Conservation (phyloP, 2,113 vertebrate species). For the Quiscalus mexicanus region DNA sequence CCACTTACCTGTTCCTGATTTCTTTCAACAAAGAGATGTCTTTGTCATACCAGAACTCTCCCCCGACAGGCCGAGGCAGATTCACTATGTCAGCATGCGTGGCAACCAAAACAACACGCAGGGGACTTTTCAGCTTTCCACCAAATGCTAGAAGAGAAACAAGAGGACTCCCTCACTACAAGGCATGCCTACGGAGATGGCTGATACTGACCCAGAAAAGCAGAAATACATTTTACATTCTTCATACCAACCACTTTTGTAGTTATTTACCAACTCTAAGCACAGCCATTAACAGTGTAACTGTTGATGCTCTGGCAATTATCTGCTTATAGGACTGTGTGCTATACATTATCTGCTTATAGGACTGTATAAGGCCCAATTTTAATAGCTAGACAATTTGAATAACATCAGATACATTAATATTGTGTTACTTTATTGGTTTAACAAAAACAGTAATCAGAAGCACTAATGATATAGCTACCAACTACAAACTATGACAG, state of each 20-base stretch:
- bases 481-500: background rate
- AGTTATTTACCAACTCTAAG: background rate
- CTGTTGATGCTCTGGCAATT: background rate
- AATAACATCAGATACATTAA: background rate
- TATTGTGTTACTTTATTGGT: background rate
- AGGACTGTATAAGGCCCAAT: background rate
- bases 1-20: constrained; percentile 87
- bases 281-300: background rate
- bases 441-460: background rate
- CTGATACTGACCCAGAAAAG: background rate
- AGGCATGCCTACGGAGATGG: background rate
- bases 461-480: background rate
- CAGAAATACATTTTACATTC: background rate
- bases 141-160: constrained; percentile 81
- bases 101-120: constrained; percentile 88
- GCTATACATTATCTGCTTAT: background rate
- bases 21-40: constrained; percentile 87
- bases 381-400: background rate
- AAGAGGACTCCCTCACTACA: background rate
- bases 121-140: constrained; percentile 88
- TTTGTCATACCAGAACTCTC: constrained; percentile 94
- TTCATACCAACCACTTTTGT: background rate
- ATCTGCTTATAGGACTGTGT: background rate
- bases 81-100: constrained; percentile 95
- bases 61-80: constrained; percentile 86